These are phyloP conservation scores for Hemibagrus guttatus DNA, from an alignment of 2,797 vertebrate genomes.

Conservation along the genomic window DNA sequence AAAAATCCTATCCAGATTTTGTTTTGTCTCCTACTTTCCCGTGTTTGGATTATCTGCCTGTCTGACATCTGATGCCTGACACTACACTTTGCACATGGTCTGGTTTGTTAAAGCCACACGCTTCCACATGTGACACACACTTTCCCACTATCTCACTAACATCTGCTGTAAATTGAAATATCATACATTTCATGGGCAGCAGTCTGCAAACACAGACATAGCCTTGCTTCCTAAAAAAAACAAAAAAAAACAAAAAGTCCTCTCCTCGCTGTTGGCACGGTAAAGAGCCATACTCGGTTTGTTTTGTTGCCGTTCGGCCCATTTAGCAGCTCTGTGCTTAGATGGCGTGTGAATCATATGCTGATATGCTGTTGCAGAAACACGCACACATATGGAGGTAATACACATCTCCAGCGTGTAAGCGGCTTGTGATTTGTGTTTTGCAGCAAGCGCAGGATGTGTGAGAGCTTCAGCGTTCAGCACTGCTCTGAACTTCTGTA, in stretches of 20 bases:
- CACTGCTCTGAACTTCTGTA: constrained; percentile 15
- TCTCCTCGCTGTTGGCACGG: not conserved
- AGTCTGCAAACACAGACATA: not conserved
- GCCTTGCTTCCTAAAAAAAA: not conserved
- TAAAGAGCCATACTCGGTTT: not conserved
- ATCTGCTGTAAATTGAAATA: not conserved
- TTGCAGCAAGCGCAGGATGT: not conserved
- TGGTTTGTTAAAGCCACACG: not conserved
- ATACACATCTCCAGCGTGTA: not conserved
- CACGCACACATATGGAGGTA: not conserved
- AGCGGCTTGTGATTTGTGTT: constrained; percentile 18
- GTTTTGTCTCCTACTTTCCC: not conserved
- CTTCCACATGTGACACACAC: not conserved
- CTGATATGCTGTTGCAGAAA: too few relatives aligned
- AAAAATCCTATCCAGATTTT: not conserved
- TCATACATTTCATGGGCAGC: not conserved
- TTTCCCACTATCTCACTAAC: not conserved
- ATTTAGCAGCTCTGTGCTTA: not conserved
- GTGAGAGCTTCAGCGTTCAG: not conserved
- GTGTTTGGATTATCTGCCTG: not conserved
- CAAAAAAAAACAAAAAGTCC: too few relatives aligned
- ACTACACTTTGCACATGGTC: not conserved
- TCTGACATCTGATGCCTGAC: not conserved
- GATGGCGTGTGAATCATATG: not conserved
- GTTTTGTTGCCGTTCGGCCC: not conserved